Conservation (phyloP, 2,888 invertebrate genomes). For the Geophilus truncorum region DNA sequence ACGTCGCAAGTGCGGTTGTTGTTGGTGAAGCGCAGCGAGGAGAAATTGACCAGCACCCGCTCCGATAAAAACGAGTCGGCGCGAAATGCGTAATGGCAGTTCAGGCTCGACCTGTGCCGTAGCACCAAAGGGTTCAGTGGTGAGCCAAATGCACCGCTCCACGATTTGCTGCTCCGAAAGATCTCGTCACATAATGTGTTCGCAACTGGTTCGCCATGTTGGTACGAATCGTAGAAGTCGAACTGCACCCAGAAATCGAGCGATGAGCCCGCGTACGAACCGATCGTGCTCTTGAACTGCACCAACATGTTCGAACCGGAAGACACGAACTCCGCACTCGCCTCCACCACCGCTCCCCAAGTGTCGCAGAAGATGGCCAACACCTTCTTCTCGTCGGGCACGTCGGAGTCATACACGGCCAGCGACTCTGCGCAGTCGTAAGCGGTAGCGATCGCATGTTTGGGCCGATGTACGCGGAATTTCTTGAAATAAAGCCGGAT, state of each 20-base stretch:
- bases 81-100: slow-evolving; percentile 47
- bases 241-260: slow-evolving; percentile 92
- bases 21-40: slow-evolving; percentile 38
- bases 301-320: slow-evolving; percentile 80
- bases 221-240: slow-evolving; percentile 86
- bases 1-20: slow-evolving; percentile 38
- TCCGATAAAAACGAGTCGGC: slow-evolving; percentile 42
- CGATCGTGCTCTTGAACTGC: slow-evolving; percentile 83
- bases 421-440: slow-evolving; percentile 86
- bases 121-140: slow-evolving; percentile 82
- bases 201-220: slow-evolving; percentile 73
- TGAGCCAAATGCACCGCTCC: slow-evolving; percentile 69
- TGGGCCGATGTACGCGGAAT: slow-evolving; percentile 81
- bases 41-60: slow-evolving; percentile 42
- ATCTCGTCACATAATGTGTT: slow-evolving; percentile 81
- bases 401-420: slow-evolving; percentile 79
- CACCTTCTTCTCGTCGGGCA: slow-evolving; percentile 81
- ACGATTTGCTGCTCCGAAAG: slow-evolving; percentile 76
- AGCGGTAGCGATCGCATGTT: slow-evolving; percentile 76
- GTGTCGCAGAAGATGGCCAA: slow-evolving; percentile 93
- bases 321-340: slow-evolving; percentile 86
- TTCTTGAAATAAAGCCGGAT: slow-evolving; percentile 86
- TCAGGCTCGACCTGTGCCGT: slow-evolving; percentile 60
- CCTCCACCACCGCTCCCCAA: slow-evolving; percentile 78
- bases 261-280: slow-evolving; percentile 87